phyloP scores from a whole-genome alignment of 2,113 vertebrate genomes.

The Puntigrus tetrazona region DNA sequence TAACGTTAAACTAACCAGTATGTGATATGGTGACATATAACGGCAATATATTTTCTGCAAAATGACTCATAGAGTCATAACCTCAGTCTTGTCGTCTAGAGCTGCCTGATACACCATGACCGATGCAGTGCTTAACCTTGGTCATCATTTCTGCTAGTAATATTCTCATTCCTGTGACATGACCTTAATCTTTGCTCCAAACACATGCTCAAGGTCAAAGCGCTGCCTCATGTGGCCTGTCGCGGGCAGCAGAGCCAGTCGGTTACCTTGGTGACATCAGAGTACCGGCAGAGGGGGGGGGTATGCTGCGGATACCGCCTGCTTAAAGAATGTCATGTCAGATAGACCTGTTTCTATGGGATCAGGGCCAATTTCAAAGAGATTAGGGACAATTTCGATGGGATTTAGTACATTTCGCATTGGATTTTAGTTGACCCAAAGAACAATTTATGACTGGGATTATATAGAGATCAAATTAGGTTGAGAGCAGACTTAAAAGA shows the following conservation, averaged over 20 bases:
- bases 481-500: background rate
- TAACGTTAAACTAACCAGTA: background rate
- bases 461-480: constrained; percentile 24
- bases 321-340: background rate
- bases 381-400: constrained; percentile 42
- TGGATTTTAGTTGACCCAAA: constrained; percentile 39
- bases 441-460: constrained; percentile 35
- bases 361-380: constrained; percentile 39
- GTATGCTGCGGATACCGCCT: background rate
- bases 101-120: background rate
- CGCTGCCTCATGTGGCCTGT: background rate
- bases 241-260: background rate
- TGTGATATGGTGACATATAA: background rate
- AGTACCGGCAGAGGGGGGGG: background rate
- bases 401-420: constrained; percentile 38
- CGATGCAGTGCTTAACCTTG: background rate
- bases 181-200: constrained; percentile 20
- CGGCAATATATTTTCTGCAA: background rate
- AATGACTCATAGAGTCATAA: background rate
- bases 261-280: constrained; percentile 44
- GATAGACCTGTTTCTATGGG: background rate
- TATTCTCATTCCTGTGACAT: constrained; percentile 12
- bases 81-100: background rate
- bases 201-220: constrained; percentile 41
- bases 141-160: constrained; percentile 8